Conservation (phyloP, 2,888 invertebrate genomes). For the Amorpha juglandis region DNA sequence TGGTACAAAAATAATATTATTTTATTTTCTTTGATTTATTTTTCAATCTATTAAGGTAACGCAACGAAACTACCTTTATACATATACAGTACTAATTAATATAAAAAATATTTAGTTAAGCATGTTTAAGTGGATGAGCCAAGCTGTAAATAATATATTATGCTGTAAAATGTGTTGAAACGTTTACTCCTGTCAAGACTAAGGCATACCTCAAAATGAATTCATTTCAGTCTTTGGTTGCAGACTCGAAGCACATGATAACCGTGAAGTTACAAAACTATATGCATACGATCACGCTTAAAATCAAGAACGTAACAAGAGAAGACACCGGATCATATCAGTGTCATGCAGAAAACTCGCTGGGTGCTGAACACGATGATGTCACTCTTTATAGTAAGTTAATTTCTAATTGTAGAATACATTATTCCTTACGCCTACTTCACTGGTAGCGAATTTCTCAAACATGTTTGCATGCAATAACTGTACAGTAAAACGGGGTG, state of each 20-base stretch:
- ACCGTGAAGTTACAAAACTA: conserved; percentile 67
- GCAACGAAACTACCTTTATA: too few relatives aligned
- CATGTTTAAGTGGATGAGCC: too few relatives aligned
- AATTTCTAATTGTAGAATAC: background rate
- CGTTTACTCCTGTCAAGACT: too few relatives aligned
- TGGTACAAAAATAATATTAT: conserved; percentile 63
- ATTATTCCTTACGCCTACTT: too few relatives aligned
- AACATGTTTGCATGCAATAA: too few relatives aligned
- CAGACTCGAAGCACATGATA: conserved; percentile 64
- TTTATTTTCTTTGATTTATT: background rate
- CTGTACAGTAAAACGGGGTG: too few relatives aligned
- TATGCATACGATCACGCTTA: conserved; percentile 84
- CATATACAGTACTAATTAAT: too few relatives aligned
- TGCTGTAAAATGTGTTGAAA: too few relatives aligned
- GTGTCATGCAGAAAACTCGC: conserved; percentile 87
- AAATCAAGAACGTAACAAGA: conserved; percentile 79
- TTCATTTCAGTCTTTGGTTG: background rate
- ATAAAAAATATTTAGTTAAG: too few relatives aligned
- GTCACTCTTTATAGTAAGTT: conserved; percentile 87
- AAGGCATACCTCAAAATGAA: too few relatives aligned
- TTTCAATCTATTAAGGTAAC: background rate
- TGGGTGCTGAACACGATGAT: conserved; percentile 86
- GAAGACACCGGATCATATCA: conserved; percentile 86
- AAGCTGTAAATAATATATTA: too few relatives aligned
- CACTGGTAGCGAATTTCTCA: too few relatives aligned